A percentile compares a stretch with the other conserved stretches of the same genome.
phyloP scores from a whole-genome alignment of 2,888 invertebrate species.

The Acrobeloides nanus region DNA sequence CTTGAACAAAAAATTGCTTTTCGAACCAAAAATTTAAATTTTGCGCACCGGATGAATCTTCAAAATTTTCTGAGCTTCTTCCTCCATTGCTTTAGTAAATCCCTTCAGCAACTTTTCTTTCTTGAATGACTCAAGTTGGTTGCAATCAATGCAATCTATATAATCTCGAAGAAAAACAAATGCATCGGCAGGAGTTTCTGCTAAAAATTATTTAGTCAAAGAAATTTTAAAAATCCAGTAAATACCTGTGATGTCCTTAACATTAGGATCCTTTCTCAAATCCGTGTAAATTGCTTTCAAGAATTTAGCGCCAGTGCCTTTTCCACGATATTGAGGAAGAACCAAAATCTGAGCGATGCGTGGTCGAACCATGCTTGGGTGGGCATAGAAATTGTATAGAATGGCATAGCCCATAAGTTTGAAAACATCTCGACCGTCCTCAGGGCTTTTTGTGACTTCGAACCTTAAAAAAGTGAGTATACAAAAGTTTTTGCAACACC shows the following conservation, averaged over 20 bases:
- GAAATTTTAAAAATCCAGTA: not conserved
- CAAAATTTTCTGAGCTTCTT: slow-evolving; percentile 67
- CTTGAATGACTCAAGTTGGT: slow-evolving; percentile 66
- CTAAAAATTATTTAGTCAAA: slow-evolving; percentile 58
- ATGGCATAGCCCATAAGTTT: slow-evolving; percentile 80
- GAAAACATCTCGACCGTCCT: slow-evolving; percentile 60
- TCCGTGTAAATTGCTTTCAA: slow-evolving; percentile 64
- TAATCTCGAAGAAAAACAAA: slow-evolving; percentile 83
- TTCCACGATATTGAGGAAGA: slow-evolving; percentile 32
- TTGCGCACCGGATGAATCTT: slow-evolving; percentile 61
- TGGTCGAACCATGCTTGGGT: slow-evolving; percentile 76
- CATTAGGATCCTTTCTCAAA: slow-evolving; percentile 59
- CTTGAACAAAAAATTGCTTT: not conserved
- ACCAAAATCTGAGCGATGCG: slow-evolving; percentile 63
- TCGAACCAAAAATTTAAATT: not conserved
- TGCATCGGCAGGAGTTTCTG: slow-evolving; percentile 86
- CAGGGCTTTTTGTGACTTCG: slow-evolving; percentile 9
- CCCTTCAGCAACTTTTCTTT: slow-evolving; percentile 62
- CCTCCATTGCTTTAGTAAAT: slow-evolving; percentile 69
- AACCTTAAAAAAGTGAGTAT: slow-evolving; percentile 12
- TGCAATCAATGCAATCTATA: slow-evolving; percentile 73
- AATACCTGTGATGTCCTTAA: slow-evolving; percentile 68
- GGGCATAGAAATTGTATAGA: slow-evolving; percentile 87
- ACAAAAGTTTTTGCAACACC: too few species aligned
- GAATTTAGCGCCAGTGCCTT: slow-evolving; percentile 74